Evolutionary conservation across 1,140 invertebrate species (phyloP).

Genomic region (Drosophila sturtevanti): DNA sequence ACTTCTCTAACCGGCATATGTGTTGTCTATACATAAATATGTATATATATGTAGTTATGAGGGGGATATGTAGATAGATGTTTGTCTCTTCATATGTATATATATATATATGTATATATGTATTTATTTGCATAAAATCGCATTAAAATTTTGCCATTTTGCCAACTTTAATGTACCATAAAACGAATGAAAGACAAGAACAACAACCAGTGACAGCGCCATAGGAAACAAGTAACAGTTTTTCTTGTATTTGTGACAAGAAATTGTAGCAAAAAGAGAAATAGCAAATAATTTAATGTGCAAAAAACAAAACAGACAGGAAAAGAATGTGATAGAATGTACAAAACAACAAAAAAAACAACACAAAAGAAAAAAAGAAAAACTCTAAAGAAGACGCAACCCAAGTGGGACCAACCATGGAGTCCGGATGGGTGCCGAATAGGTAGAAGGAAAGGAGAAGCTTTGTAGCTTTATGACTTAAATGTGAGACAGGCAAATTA

Average conservation of each 20-base stretch:
- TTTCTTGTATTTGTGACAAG: constrained; percentile 35
- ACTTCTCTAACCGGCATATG: background rate
- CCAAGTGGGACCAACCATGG: constrained; percentile 18
- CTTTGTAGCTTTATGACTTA: constrained; percentile 11
- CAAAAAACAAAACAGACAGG: constrained; percentile 19
- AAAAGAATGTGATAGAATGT: constrained; percentile 11
- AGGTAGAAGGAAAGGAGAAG: background rate
- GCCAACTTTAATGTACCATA: constrained; percentile 80
- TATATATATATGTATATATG: constrained; percentile 9
- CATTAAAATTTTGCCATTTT: constrained; percentile 77
- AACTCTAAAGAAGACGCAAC: constrained; percentile 44
- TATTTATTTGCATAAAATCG: constrained; percentile 74
- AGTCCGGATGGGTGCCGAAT: no score
- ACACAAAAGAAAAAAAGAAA: constrained; percentile 17
- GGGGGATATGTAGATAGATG: constrained; percentile 1
- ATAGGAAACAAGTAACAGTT: constrained; percentile 61
- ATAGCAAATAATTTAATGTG: constrained; percentile 60
- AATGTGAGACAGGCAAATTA: constrained; percentile 52
- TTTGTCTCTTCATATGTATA: constrained; percentile 10
- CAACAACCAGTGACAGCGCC: constrained; percentile 31
- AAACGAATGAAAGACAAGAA: constrained; percentile 43
- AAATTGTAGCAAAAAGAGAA: constrained; percentile 59
- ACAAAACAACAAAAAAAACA: no score
- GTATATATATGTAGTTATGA: background rate
- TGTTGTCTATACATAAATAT: background rate